Base-by-base conservation (phyloP, 53 echinoderm and acorn worm genomes). In the Arbacia lixula region DNA sequence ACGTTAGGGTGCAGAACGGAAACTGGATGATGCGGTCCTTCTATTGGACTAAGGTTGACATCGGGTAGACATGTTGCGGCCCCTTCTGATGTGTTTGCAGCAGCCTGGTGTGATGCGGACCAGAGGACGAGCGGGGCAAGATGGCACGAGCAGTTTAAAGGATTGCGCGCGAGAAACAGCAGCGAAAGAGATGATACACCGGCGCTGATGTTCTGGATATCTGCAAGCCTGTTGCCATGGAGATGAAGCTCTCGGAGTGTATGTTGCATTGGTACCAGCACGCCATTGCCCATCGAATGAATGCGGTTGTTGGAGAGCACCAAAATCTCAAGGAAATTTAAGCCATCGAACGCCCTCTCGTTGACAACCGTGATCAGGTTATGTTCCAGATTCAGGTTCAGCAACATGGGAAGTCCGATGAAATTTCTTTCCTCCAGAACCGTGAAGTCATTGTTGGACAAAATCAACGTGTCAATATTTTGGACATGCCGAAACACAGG, bases 301-400 rank as follows among this genome's bases (percentile, higher is more conserved):
- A 93, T 81, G 12, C 60, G 31, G 54, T 93, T 93, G 19, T 81
- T 81, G 1, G 90, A 85, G 25, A 90, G 36, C 31, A 81, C 55
- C 25, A 93, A 53, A 17, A 64, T 67, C 37, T 66, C 32, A 22
- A 93, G 38, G 6, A 51, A 53, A 9, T 6, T 6, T 36, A 89
- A 16, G 28, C 32, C 22, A 22, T 46, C 31, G 57, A 90, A 67
- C 36, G 87, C 79, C 10, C 60, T 38, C n/a, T 66, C 58, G 25
- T 87, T 72, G 16, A 93, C 22, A 21, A 29, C 21, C 0, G 21
- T 10, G 20, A 93, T 78, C 2, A 39, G 49, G 53, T 93, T 93
- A 24, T 87, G 60, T 36, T 80, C 72, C 6, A 91, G 10, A 40
- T 94, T 86, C 1, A 94, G 53, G 51, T 86, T 85, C 4, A n/a